A percentile compares a stretch with the other conserved stretches of the same genome.
phyloP scores from a whole-genome alignment of 2,113 vertebrate species.

The Phodopus roborovskii region DNA sequence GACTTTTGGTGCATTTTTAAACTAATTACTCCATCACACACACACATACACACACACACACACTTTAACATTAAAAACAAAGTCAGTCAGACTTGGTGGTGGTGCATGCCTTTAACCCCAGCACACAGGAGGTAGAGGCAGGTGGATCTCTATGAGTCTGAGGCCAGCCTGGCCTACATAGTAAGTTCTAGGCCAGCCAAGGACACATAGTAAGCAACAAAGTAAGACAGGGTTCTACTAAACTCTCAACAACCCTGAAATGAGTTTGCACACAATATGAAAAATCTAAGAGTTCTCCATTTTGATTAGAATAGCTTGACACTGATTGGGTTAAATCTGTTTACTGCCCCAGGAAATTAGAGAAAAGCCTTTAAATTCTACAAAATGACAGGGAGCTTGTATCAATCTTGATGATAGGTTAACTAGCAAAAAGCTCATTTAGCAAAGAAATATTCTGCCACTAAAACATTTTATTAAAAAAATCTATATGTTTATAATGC shows the following conservation, averaged over 20 bases:
- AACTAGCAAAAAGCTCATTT: slow-evolving; percentile 44
- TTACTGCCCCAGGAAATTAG: not conserved
- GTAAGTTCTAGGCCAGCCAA: not conserved
- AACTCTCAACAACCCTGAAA: not conserved
- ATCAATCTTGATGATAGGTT: not conserved
- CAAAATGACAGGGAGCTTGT: not conserved
- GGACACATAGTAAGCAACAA: not conserved
- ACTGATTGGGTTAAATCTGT: not conserved
- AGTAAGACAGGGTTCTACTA: not conserved
- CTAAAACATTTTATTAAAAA: slow-evolving; percentile 50
- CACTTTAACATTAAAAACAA: slow-evolving; percentile 14
- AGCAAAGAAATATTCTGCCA: slow-evolving; percentile 31
- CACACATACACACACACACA: not conserved
- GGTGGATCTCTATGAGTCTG: not conserved
- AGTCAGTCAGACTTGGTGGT: not conserved
- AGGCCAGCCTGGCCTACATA: not conserved
- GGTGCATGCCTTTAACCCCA: not conserved
- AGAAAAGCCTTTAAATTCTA: slow-evolving; percentile 17
- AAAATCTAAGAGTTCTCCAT: not conserved
- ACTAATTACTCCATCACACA: not conserved
- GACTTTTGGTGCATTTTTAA: not conserved
- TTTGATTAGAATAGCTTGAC: not conserved
- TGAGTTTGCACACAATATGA: not conserved
- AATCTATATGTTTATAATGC: not conserved
- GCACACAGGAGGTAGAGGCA: not conserved